phyloP scores from a whole-genome alignment of 2,113 vertebrate genomes.

The Sander lucioperca region DNA sequence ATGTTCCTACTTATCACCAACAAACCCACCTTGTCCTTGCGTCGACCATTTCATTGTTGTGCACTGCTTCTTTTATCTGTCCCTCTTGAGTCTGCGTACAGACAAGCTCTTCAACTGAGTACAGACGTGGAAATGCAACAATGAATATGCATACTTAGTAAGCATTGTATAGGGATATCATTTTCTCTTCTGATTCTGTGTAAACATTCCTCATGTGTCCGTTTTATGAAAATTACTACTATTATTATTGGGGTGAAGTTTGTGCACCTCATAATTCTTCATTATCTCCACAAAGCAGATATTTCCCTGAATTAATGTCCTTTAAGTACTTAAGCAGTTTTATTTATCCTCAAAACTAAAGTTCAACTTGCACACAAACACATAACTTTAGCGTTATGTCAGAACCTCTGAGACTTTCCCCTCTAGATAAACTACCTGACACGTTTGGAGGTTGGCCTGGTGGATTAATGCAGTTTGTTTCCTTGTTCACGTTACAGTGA shows the following conservation, averaged over 20 bases:
- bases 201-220: slow-evolving; percentile 36
- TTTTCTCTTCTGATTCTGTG: slow-evolving; percentile 2
- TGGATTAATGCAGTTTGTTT: background rate
- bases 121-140: slow-evolving; percentile 42
- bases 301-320: slow-evolving; percentile 58
- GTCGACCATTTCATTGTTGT: background rate
- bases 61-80: background rate
- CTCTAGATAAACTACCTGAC: background rate
- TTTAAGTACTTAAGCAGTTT: background rate
- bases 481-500: background rate
- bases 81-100: slow-evolving; percentile 18
- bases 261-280: slow-evolving; percentile 72
- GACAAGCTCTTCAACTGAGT: slow-evolving; percentile 30
- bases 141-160: slow-evolving; percentile 34
- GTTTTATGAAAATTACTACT: slow-evolving; percentile 22
- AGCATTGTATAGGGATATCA: slow-evolving; percentile 21
- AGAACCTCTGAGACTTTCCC: background rate
- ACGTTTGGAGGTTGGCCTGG: background rate
- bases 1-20: background rate
- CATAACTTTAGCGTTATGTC: background rate
- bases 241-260: slow-evolving; percentile 31
- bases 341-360: slow-evolving; percentile 15
- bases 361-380: background rate
- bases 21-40: background rate
- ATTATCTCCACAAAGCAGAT: slow-evolving; percentile 73